Evolutionary conservation across 2,113 vertebrate genomes (phyloP), one percentile per base, ranked within the genome.

Genomic region (Cervus canadensis): DNA sequence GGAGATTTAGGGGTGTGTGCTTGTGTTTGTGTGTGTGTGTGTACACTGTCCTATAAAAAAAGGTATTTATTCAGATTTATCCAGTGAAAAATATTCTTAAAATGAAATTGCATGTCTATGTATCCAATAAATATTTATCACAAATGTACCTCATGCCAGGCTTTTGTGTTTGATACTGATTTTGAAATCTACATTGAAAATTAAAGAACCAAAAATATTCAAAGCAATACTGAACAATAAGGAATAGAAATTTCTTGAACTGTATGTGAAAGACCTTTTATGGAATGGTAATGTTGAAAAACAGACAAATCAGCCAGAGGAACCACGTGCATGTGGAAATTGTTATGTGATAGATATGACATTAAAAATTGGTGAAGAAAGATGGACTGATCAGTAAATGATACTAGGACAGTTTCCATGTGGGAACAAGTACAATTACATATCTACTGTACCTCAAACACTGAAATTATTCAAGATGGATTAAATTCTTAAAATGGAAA

Each of bases 161-260:
- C 16, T 89, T 95, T 52, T 50, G 45, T 74, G 25, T 36, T 78
- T 60, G 56, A 50, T 88, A 52, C 59, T 74, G 26, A 90, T 59
- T 90, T 86, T 87, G 57, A 95, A 96, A 57, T 91, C 87, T 85
- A 71, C n/a, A 84, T 85, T 57, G 45, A 67, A 67, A 96, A 78
- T 4, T 56, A 56, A 89, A 90, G 16, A 81, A 21, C 12, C 19
- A 54, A 76, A 91, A 81, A 45, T 8, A 82, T 79, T n/a, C 50
- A 36, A 62, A 92, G 15, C 36, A 23, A 36, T 74, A 56, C 33
- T 90, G 36, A 56, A 93, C 52, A 76, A 86, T 36, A 85, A 94
- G 64, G 1, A 59, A 82, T 71, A 83, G 14, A 86, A 91, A 91
- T 84, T 28, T 91, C 21, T 91, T 43, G 19, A 25, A 50, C 2